Evolutionary conservation across 2,113 vertebrate species (phyloP).

Genomic region (Callionymus lyra): DNA sequence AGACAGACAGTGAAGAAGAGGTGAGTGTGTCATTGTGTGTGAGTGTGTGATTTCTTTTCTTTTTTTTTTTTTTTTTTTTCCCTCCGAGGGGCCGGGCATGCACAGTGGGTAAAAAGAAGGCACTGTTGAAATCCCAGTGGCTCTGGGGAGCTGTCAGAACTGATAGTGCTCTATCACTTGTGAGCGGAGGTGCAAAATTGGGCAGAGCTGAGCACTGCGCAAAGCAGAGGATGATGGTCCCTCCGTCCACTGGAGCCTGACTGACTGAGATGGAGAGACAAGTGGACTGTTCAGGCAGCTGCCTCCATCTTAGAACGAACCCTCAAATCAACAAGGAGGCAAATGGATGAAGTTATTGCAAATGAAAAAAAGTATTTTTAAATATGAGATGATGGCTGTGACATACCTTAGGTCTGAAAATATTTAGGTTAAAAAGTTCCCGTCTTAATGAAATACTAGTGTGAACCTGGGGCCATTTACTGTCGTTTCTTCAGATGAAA

Average conservation of each 20-base stretch:
- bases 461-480: no score
- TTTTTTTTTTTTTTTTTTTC: conserved; percentile 2
- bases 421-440: no score
- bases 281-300: conserved; percentile 46
- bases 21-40: conserved; percentile 17
- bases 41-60: conserved; percentile 11
- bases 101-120: conserved; percentile 38
- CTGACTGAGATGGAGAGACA: conserved; percentile 55
- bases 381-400: no score
- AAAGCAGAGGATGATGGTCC: conserved; percentile 57
- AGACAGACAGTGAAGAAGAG: conserved; percentile 39
- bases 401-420: no score
- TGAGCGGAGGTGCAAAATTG: conserved; percentile 65
- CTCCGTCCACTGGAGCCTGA: conserved; percentile 53
- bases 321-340: conserved; percentile 30
- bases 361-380: no score
- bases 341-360: conserved; percentile 18
- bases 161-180: conserved; percentile 71
- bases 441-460: no score
- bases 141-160: conserved; percentile 68
- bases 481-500: no score
- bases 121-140: conserved; percentile 62
- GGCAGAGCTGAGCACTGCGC: conserved; percentile 55
- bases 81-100: conserved; percentile 6
- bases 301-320: conserved; percentile 40